Evolutionary conservation across 2,888 invertebrate species (phyloP).

Genomic region (Hypena proboscidalis): DNA sequence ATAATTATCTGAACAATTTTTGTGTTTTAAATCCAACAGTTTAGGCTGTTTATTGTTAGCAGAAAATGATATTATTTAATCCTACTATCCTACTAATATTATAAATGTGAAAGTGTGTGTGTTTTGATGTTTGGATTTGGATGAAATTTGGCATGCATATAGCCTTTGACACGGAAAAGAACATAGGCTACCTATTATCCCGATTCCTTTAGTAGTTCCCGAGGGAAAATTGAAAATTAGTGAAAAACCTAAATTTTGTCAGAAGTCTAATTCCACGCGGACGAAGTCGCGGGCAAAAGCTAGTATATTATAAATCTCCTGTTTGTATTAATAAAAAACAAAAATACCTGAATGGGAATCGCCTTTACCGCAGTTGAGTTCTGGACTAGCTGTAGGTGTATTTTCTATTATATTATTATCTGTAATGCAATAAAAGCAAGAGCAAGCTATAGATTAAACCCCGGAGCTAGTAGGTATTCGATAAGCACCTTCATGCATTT

Average conservation of each 20-base stretch:
- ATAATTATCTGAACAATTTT: constrained; percentile 1
- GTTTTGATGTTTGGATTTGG: too few species aligned
- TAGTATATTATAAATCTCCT: too few species aligned
- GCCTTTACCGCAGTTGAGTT: too few species aligned
- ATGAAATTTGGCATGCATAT: too few species aligned
- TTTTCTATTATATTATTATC: neutral
- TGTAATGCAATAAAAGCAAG: neutral
- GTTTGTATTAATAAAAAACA: too few species aligned
- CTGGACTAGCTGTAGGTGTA: neutral
- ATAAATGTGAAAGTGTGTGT: too few species aligned
- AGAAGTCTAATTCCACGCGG: too few species aligned
- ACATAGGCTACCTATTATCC: constrained; percentile 2
- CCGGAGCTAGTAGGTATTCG: constrained; percentile 1
- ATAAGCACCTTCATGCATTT: constrained; percentile 2
- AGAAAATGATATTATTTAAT: neutral
- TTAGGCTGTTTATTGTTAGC: neutral
- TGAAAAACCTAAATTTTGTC: neutral
- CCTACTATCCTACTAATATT: too few species aligned
- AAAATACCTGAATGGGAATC: too few species aligned
- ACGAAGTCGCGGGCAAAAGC: too few species aligned
- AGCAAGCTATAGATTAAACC: constrained; percentile 2
- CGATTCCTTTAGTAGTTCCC: constrained; percentile 2
- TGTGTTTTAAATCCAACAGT: neutral
- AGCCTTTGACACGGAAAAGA: neutral
- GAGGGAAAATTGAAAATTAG: neutral